Conservation (phyloP, 2,888 invertebrate genomes). For the Pseudoips prasinana region DNA sequence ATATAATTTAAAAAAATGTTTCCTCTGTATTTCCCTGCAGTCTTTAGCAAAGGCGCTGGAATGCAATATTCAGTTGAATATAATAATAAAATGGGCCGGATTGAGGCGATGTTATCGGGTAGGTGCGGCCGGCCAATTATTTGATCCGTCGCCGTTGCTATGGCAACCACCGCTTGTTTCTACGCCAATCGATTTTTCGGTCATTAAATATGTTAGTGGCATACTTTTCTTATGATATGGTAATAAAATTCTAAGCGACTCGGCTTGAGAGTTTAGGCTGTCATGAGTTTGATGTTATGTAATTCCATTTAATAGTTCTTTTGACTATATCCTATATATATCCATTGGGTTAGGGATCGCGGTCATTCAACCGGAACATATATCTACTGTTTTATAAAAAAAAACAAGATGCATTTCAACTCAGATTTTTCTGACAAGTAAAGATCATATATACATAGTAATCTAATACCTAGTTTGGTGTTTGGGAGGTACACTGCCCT, state of each 20-base stretch:
- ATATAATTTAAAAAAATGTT: no score
- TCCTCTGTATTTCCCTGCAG: neutral
- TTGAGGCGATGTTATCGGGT: slow-evolving; percentile 49
- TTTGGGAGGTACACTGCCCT: no score
- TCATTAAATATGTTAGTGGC: slow-evolving; percentile 28
- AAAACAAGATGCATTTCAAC: no score
- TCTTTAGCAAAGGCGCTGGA: slow-evolving; percentile 38
- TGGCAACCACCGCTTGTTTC: slow-evolving; percentile 46
- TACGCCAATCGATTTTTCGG: slow-evolving; percentile 34
- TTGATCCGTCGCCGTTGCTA: slow-evolving; percentile 56
- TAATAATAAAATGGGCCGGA: slow-evolving; percentile 47
- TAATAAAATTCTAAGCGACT: slow-evolving; percentile 23
- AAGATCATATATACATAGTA: no score
- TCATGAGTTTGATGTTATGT: slow-evolving; percentile 10
- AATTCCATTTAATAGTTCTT: no score
- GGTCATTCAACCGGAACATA: no score
- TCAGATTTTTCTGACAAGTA: no score
- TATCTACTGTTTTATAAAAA: no score
- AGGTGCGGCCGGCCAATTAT: slow-evolving; percentile 54
- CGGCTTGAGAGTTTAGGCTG: slow-evolving; percentile 13
- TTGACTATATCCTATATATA: no score
- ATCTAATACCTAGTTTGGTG: no score
- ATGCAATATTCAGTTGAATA: slow-evolving; percentile 51
- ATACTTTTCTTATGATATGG: slow-evolving; percentile 24
- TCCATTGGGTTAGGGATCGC: no score